Conservation (phyloP, 30 jellyfish, hydroid and myxozoan genomes). For the Mastigias papua region DNA sequence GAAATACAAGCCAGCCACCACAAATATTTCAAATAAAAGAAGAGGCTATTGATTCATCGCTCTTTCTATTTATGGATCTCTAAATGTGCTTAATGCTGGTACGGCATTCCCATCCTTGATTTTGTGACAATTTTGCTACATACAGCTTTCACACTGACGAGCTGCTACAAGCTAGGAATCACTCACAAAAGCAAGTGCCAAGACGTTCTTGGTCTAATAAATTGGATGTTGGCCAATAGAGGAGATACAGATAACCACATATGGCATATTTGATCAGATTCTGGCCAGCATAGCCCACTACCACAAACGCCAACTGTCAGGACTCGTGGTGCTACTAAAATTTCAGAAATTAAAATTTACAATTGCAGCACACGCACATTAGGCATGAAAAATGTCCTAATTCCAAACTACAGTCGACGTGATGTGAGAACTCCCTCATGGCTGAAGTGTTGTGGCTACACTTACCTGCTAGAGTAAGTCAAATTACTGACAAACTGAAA, state of each 20-base stretch:
- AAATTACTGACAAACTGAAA: no score
- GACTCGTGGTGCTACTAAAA: no score
- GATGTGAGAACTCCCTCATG: no score
- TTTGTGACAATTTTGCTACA: background rate
- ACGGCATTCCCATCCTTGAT: background rate
- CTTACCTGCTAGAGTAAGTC: no score
- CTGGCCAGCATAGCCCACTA: background rate
- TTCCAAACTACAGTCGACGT: no score
- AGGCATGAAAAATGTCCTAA: no score
- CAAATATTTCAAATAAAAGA: slow-evolving; percentile 5
- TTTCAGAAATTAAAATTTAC: no score
- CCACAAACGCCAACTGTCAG: background rate
- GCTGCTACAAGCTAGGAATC: background rate
- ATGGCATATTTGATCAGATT: background rate
- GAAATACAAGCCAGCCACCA: slow-evolving; percentile 11
- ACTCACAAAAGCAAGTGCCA: background rate
- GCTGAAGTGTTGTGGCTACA: no score
- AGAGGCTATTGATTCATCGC: background rate
- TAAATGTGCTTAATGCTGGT: background rate
- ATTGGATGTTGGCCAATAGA: background rate
- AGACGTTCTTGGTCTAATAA: background rate
- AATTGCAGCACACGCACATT: no score
- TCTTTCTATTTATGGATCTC: background rate
- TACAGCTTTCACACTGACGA: background rate
- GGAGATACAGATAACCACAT: background rate